These are phyloP conservation scores for Odontomyia ornata DNA, from an alignment of 2,888 invertebrate genomes.

Conservation along the genomic window DNA sequence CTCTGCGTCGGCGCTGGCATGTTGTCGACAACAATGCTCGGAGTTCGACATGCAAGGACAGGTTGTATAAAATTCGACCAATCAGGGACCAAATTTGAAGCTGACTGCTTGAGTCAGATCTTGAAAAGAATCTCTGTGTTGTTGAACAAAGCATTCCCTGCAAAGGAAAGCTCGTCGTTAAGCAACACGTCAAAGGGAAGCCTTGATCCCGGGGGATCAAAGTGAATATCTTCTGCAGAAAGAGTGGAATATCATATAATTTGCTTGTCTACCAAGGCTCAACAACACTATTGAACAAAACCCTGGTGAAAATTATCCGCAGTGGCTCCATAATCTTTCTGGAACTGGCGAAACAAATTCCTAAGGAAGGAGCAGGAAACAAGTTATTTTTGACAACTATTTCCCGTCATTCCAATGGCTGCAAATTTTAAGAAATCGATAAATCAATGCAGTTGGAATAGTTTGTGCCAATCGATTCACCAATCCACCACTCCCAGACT, in stretches of 20 bases:
- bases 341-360: conserved; percentile 17
- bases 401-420: conserved; percentile 19
- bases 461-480: too few species aligned
- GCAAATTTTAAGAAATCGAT: too few species aligned
- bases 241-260: conserved; percentile 42
- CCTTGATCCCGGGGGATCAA: conserved; percentile 31
- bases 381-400: conserved; percentile 33
- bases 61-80: too few species aligned
- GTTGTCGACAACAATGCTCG: background rate
- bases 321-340: conserved; percentile 1
- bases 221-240: conserved; percentile 34
- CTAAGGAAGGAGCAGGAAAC: background rate
- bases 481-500: too few species aligned
- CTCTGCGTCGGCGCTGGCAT: conserved; percentile 7
- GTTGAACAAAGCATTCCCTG: background rate
- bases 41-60: background rate
- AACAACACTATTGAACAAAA: background rate
- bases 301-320: conserved; percentile 16
- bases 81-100: conserved; percentile 9
- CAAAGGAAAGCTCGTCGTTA: too few species aligned
- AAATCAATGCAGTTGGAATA: too few species aligned
- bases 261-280: conserved; percentile 34
- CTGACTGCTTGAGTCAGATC: background rate
- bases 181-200: background rate
- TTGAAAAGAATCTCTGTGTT: background rate